Evolutionary conservation across 2,113 vertebrate genomes (phyloP).

Genomic region (Elachura formosa): DNA sequence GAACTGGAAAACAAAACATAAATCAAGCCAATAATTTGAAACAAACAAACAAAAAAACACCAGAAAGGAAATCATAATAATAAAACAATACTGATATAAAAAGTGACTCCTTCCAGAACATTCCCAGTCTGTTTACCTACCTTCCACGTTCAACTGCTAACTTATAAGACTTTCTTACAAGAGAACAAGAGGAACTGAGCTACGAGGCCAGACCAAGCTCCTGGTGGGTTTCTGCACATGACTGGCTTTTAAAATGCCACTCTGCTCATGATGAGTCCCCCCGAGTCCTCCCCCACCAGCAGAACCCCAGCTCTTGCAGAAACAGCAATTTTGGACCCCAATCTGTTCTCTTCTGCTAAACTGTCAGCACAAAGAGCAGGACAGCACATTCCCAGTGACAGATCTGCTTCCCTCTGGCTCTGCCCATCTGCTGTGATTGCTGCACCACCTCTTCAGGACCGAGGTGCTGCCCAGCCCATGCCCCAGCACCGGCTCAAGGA

Average conservation of each 20-base stretch:
- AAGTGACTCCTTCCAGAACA: constrained; percentile 69
- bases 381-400: not conserved
- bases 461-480: not conserved
- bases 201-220: constrained; percentile 67
- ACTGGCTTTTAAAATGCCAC: not conserved
- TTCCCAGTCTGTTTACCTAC: constrained; percentile 87
- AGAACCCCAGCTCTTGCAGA: not conserved
- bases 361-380: not conserved
- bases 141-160: constrained; percentile 86
- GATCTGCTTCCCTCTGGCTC: not conserved
- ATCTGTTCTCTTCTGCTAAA: not conserved
- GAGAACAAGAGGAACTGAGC: constrained; percentile 54
- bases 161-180: constrained; percentile 93
- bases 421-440: not conserved
- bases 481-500: not conserved
- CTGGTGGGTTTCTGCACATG: constrained; percentile 60
- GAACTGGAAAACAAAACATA: constrained; percentile 29
- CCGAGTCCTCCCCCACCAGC: not conserved
- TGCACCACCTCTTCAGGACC: not conserved
- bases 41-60: not conserved
- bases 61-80: constrained; percentile 57
- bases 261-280: not conserved
- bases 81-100: constrained; percentile 64
- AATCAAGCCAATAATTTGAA: constrained; percentile 2
- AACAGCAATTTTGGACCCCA: not conserved